Conservation (phyloP, 2,113 vertebrate genomes). For the Antidorcas marsupialis region DNA sequence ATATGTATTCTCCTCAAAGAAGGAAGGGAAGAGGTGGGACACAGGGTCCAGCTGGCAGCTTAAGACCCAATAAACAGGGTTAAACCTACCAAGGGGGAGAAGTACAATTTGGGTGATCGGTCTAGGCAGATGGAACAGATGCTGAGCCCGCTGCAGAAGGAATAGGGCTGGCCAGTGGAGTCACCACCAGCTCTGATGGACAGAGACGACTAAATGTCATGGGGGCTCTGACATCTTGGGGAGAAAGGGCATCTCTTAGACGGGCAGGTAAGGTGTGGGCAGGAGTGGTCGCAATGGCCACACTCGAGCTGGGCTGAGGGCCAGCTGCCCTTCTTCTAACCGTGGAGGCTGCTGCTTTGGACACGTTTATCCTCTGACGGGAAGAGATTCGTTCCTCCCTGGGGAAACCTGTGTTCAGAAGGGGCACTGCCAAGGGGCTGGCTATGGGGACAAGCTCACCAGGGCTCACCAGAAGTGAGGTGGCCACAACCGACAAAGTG, state of each 20-base stretch:
- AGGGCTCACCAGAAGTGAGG: neutral
- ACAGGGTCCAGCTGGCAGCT: neutral
- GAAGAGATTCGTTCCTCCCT: neutral
- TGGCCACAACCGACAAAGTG: neutral
- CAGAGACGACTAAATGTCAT: rapidly evolving
- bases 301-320: neutral
- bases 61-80: neutral
- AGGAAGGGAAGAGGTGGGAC: neutral
- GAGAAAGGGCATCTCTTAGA: neutral
- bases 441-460: neutral
- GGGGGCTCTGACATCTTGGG: neutral
- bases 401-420: neutral
- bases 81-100: neutral
- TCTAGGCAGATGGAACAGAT: neutral
- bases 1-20: neutral
- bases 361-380: neutral
- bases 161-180: neutral
- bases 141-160: neutral
- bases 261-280: no score
- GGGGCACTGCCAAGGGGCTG: neutral
- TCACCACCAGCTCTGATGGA: neutral
- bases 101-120: neutral
- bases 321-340: neutral
- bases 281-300: neutral
- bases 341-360: neutral